Evolutionary conservation across 2,888 invertebrate species (phyloP), one percentile per base, ranked within the genome.

Genomic region (Acrocyrtus sp.): DNA sequence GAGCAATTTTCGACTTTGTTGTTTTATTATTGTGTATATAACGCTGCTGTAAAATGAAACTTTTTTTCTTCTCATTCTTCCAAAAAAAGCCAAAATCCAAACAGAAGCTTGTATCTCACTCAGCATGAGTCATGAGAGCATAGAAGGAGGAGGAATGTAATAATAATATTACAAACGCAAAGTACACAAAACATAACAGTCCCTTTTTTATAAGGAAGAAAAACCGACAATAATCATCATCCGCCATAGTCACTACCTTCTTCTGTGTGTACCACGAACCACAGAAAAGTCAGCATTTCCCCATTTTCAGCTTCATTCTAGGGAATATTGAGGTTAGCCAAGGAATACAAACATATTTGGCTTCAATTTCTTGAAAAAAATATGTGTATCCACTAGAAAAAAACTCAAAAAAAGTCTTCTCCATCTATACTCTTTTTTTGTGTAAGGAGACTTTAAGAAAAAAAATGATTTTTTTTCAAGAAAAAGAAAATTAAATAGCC

Each of bases 251-350:
- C n/a, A n/a, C n/a, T n/a, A n/a, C n/a, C n/a, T n/a, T n/a, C n/a
- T n/a, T n/a, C n/a, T n/a, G n/a, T n/a, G n/a, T 29, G 3, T 39
- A 27, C 22, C 22, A 22, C 39, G 17, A 17, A 51, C 29, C 17
- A 27, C 47, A n/a, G n/a, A n/a, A n/a, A n/a, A n/a, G 50, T 50
- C 41, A 62, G 51, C 21, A 17, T 60, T 63, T 54, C 29, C 45
- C 19, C 47, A 39, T 47, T 56, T 66, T 5, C 53, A 45, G 53
- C 54, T 63, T 63, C 43, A 63, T 43, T 56, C 65, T 39, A 41
- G 47, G 47, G 65, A 56, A n/a, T n/a, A 66, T 53, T 60, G 54
- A 53, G 68, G 67, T 67, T 67, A 58, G 51, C 15, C 45, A 48
- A 27, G 47, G 50, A 24, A 50, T 45, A 58, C 51, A 67, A 58